These are phyloP conservation scores for Athalia cordata DNA, from an alignment of 2,888 invertebrate genomes.

Conservation along the genomic window DNA sequence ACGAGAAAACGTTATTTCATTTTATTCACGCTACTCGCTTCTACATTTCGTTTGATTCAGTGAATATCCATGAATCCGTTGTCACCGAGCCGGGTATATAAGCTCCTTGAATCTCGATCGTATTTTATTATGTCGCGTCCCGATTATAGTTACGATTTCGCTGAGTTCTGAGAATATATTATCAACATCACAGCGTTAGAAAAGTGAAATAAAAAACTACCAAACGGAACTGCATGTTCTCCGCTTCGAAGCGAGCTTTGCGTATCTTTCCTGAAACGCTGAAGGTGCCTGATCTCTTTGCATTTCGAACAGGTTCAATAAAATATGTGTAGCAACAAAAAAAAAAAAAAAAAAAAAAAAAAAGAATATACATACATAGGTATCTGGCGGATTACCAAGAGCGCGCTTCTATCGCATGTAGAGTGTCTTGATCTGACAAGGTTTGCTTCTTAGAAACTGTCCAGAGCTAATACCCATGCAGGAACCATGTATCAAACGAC, in stretches of 20 bases:
- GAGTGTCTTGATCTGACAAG: conserved; percentile 28
- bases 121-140: conserved; percentile 9
- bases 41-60: conserved; percentile 17
- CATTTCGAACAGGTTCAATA: too few species aligned
- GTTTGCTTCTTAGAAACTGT: not conserved
- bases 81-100: conserved; percentile 10
- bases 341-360: too few species aligned
- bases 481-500: conserved; percentile 9
- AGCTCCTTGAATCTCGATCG: not conserved
- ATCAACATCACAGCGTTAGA: too few species aligned
- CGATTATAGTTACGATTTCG: conserved; percentile 3
- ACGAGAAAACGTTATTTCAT: not conserved
- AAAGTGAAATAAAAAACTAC: too few species aligned
- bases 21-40: not conserved
- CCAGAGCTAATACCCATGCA: not conserved
- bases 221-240: too few species aligned
- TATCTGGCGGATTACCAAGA: conserved; percentile 37
- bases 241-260: too few species aligned
- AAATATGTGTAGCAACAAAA: too few species aligned
- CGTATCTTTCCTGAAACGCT: too few species aligned
- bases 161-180: not conserved
- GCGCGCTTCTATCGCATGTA: conserved; percentile 10
- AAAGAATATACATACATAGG: not conserved
- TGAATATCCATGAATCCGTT: conserved; percentile 24
- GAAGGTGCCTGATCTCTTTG: too few species aligned